Base-by-base conservation (phyloP, 2,797 vertebrate species). In the Anguilla pacifica region DNA sequence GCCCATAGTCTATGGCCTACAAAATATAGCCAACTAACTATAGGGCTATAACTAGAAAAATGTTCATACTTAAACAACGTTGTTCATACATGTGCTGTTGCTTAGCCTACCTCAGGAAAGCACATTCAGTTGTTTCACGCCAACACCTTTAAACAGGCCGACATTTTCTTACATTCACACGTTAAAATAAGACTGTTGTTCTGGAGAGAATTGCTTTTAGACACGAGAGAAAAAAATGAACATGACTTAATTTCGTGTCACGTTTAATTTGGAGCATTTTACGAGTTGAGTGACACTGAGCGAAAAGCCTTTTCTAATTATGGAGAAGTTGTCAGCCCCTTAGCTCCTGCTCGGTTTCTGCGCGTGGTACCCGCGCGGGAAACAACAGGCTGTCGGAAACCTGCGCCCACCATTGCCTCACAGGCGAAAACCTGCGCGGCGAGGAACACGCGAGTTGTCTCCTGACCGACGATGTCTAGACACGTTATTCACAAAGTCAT, bases 311-410 rank as follows among this genome's bases (percentile, higher is more conserved):
- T 90, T 84, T 94, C 93, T 94, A 94, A 96, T 96, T 95, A 94
- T 90, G 89, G 46, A 94, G 93, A 94, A 93, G 92, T 94, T 92
- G 93, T 94, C 94, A 93, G 90, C 92, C 90, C 93, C 91, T 92
- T 92, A 90, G 93, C 93, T 92, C 90, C 90, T 88, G 93, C 93
- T 94, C 93, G 92, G 93, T 94, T 94, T 92, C 93, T 87, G 91
- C 55, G 91, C 86, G 91, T 94, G 94, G 95, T 94, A 96, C 96
- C 95, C 94, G 96, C 92, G 93, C 81, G 90, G 89, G 90, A 94
- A 93, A 96, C 95, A 95, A 95, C 95, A 95, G 95, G 95, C 95
- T 96, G 96, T 95, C 89, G 89, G 92, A 94, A 95, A 96, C 95
- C 95, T 95, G 95, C 85, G 93, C 92, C 93, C 94, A 92, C 93